Base-by-base conservation (phyloP, 2,888 invertebrate species). In the Drosophila flavopinicola region DNA sequence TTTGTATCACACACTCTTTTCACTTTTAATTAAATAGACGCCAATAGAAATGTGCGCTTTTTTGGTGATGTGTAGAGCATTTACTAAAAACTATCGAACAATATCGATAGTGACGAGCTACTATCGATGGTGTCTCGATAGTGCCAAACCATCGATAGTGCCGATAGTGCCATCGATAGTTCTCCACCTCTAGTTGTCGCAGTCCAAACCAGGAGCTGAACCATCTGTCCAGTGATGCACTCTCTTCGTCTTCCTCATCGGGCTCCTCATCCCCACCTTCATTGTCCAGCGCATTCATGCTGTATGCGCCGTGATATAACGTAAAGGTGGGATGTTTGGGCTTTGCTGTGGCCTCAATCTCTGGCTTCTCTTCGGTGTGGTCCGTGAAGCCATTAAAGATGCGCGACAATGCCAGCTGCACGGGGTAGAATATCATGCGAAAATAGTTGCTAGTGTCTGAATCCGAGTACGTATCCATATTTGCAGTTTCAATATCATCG, bases 401-500 rank as follows among this genome's bases (percentile, higher is more conserved):
- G n/a, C 75, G 78, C 3, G 82, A 51, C 86, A 90, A 87, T 20
- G 89, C 76, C 76, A 88, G 35, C 37, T 90, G 88, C 3, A 91
- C 77, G 9, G 91, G 91, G 67, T 88, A 88, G 59, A 90, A 88
- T 7, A 91, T 65, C 80, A 88, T 88, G 45, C 88, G 88, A 54
- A 91, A 82, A 37, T 90, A 88, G 11, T 86, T 83, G 37, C 86
- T 72, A 3, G 90, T 66, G n/a, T 84, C 76, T 1, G 74, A 57
- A 10, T 65, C 53, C 3, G 38, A 7, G 1, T 48, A 24, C 9
- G 9, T 29, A 17, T 57, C 49, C 48, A 63, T 70, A 13, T 70
- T 77, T 2, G 71, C 77, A n/a, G 80, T 80, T 5, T 77, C 75
- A 7, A 65, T 58, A 3, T 79, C 75, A 25, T 83, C 73, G 6